These are phyloP conservation scores for Campylorhamphus procurvoides DNA, from an alignment of 2,113 vertebrate genomes.

Conservation along the genomic window DNA sequence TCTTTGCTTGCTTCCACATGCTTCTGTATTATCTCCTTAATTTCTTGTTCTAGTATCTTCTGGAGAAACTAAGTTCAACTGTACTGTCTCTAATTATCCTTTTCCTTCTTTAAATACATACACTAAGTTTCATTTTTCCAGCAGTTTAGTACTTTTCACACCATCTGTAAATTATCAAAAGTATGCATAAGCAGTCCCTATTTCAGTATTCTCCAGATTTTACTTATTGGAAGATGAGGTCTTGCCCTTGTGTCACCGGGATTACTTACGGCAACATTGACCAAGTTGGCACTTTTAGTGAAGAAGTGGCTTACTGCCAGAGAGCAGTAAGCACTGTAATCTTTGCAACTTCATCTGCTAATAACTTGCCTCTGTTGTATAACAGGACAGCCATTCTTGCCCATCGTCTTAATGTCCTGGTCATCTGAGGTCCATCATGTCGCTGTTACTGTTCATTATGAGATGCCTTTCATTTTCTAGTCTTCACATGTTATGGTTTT, in stretches of 20 bases:
- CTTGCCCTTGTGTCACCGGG: background rate
- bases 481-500: background rate
- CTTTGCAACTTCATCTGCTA: slow-evolving; percentile 49
- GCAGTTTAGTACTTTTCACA: background rate
- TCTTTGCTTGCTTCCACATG: background rate
- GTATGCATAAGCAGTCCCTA: background rate
- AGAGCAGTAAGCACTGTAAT: slow-evolving; percentile 20
- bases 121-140: background rate
- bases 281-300: slow-evolving; percentile 1
- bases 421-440: background rate
- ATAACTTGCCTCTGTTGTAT: slow-evolving; percentile 20
- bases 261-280: slow-evolving; percentile 7
- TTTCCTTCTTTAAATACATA: background rate
- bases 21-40: background rate
- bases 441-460: background rate
- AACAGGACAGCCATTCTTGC: background rate
- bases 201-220: background rate
- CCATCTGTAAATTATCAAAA: background rate
- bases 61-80: background rate
- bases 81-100: background rate
- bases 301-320: slow-evolving; percentile 41
- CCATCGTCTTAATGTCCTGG: background rate
- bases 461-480: background rate
- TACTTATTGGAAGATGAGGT: background rate
- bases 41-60: background rate